phyloP scores from a whole-genome alignment of 1,140 invertebrate genomes.

The Drosophila athabasca region DNA sequence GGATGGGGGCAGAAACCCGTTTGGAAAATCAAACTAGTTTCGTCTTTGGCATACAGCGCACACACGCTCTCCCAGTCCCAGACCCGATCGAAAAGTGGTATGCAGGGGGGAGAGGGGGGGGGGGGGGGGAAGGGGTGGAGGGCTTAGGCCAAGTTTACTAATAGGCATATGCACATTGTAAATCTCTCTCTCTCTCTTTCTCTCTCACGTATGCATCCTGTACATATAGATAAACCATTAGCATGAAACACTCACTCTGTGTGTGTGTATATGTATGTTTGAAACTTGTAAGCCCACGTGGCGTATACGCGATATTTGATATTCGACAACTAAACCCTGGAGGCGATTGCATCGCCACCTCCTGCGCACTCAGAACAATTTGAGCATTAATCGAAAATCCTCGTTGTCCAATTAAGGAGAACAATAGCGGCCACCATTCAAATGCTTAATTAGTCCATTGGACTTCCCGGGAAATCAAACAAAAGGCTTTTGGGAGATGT shows the following conservation, averaged over 20 bases:
- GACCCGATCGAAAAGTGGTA: constrained; percentile 5
- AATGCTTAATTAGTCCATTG: too few relatives aligned
- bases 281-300: constrained; percentile 30
- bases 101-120: constrained; percentile 18
- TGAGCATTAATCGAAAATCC: too few relatives aligned
- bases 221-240: constrained; percentile 13
- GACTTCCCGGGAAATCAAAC: too few relatives aligned
- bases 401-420: too few relatives aligned
- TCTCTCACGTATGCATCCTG: not conserved
- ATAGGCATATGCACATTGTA: constrained; percentile 49
- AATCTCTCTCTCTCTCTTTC: not conserved
- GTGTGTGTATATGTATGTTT: too few relatives aligned
- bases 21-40: constrained; percentile 63
- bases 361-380: too few relatives aligned
- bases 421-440: too few relatives aligned
- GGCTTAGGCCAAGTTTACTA: constrained; percentile 62
- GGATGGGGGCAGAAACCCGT: constrained; percentile 54
- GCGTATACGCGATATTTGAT: constrained; percentile 65
- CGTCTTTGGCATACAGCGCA: constrained; percentile 49
- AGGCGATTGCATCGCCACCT: not conserved
- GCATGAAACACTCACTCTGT: not conserved
- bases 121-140: constrained; percentile 29
- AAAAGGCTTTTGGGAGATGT: too few relatives aligned
- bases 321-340: constrained; percentile 14
- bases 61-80: constrained; percentile 3